phyloP scores from a whole-genome alignment of 2,888 invertebrate species.

The Cheiracanthium punctorium region DNA sequence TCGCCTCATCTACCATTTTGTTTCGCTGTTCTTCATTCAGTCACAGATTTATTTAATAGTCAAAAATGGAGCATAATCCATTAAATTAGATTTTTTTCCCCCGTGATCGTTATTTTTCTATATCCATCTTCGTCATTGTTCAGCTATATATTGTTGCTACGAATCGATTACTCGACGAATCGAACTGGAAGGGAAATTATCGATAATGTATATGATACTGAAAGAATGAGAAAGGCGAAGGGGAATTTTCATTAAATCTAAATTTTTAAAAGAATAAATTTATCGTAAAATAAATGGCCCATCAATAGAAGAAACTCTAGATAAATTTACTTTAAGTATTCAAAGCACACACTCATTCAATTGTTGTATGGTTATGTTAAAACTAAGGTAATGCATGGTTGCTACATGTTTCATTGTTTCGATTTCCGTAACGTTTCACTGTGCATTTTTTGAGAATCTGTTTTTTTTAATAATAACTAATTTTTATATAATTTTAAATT shows the following conservation, averaged over 20 bases:
- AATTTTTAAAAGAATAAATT: not conserved
- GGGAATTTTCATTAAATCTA: not conserved
- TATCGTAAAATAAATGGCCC: not conserved
- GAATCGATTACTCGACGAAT: not conserved
- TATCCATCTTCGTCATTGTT: not conserved
- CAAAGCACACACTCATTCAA: too few species aligned
- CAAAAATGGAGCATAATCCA: not conserved
- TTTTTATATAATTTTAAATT: too few species aligned
- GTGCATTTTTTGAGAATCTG: too few species aligned
- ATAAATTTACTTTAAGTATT: too few species aligned
- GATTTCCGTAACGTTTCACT: too few species aligned
- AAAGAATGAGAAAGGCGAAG: too few species aligned
- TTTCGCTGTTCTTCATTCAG: not conserved
- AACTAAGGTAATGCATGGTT: too few species aligned
- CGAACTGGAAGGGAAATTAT: not conserved
- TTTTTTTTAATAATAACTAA: too few species aligned
- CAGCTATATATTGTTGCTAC: not conserved
- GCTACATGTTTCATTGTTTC: too few species aligned
- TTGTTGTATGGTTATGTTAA: too few species aligned
- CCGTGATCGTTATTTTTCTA: not conserved
- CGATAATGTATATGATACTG: not conserved
- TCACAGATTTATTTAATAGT: conserved; percentile 10
- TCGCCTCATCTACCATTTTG: not conserved
- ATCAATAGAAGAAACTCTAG: too few species aligned
- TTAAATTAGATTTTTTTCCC: not conserved